These are phyloP conservation scores for Loris lydekkerianus DNA, from an alignment of 2,797 vertebrate genomes.

Conservation along the genomic window DNA sequence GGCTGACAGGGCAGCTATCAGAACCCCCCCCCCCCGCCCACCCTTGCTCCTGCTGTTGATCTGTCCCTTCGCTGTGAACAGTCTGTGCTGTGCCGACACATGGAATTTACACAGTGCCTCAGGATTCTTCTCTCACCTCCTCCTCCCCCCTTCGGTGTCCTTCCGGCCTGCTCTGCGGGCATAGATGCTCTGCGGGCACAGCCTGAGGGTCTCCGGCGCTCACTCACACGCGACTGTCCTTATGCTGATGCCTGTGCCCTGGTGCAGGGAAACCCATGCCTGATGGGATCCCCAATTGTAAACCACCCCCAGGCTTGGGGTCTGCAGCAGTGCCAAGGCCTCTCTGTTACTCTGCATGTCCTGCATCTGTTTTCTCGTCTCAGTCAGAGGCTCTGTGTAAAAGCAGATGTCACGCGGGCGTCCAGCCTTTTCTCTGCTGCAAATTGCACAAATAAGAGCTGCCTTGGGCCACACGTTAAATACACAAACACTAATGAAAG, in stretches of 20 bases:
- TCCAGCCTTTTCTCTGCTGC: too few relatives aligned
- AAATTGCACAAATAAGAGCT: too few relatives aligned
- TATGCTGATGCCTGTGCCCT: neutral
- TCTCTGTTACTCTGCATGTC: neutral
- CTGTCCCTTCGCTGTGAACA: neutral
- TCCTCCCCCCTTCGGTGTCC: neutral
- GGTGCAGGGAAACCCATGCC: neutral
- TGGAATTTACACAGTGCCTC: neutral
- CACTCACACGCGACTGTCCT: neutral
- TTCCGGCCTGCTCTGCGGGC: neutral
- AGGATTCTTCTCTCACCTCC: neutral
- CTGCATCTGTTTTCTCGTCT: neutral
- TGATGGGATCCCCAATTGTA: neutral
- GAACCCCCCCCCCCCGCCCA: neutral
- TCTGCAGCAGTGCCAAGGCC: neutral
- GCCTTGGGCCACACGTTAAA: too few relatives aligned
- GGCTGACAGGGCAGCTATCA: neutral
- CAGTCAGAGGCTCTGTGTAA: neutral
- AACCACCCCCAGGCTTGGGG: neutral
- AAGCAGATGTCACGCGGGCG: neutral
- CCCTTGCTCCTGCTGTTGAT: neutral
- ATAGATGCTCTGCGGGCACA: neutral
- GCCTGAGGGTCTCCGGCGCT: neutral
- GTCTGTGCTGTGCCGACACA: neutral
- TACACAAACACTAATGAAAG: too few relatives aligned